Evolutionary conservation across 2,888 invertebrate species (phyloP), one percentile per base, ranked within the genome.

Genomic region (Sinopyrophorus schimmeli): DNA sequence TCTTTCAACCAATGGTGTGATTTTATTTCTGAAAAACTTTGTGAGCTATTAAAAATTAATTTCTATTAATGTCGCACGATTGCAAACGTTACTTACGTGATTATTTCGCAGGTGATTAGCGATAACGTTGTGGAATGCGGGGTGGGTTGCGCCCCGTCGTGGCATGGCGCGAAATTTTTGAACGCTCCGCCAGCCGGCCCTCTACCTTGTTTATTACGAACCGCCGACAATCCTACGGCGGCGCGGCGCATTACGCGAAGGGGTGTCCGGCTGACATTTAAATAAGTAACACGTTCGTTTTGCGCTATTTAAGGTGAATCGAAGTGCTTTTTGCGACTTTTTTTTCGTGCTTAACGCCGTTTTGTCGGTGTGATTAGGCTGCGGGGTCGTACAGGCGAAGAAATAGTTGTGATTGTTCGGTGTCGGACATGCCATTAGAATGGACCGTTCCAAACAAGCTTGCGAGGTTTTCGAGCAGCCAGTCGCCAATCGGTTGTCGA

Each of bases 401-500:
- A n/a, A 18, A 18, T 6, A 4, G 18, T 11, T 32, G 18, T 21
- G 14, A 34, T 34, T n/a, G 34, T 21, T 14, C 3, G 20, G 12
- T 14, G 14, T 10, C 34, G 53, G 58, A 34, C 41, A 38, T 53
- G 48, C 55, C 61, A 58, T 52, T 57, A 53, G 44, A 67, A 60
- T 74, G 69, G 69, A 68, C 68, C 70, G 68, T 67, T 64, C 74
- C 73, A 74, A 74, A 74, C 73, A 74, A 74, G 74, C 74, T 73
- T 70, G 68, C 65, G 67, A 70, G 70, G 71, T 71, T 68, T 67
- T 65, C 60, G 53, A 67, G 66, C 69, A 68, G 70, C 66, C 73
- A 73, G 73, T 74, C 73, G 71, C 70, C 69, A 73, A 70, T 72
- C 73, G 73, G 71, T 72, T 69, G 69, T 64, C 67, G 71, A 66